Base-by-base conservation (phyloP, 2,888 invertebrate species). In the Spisula subtruncata region DNA sequence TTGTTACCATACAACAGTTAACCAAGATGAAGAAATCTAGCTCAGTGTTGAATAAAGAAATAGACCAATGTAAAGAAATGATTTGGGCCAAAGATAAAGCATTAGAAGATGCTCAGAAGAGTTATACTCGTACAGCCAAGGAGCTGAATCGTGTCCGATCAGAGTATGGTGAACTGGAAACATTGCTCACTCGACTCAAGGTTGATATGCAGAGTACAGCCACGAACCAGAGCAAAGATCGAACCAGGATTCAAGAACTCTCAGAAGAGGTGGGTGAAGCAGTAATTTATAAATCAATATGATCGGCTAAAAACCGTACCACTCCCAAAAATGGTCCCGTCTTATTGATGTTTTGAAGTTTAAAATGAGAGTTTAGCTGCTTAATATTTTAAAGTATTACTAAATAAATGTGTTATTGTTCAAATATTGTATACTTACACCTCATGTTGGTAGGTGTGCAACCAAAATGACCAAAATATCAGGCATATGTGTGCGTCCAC, bases 61-160 rank as follows among this genome's bases (percentile, higher is more conserved):
- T 95, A 54, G 94, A 95, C 51, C 92, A 95, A 18, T 95, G 94
- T 91, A 95, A 95, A 81, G 95, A 96, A 81, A 94, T 95, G 94
- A 94, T 96, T 83, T 94, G 94, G 92, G 93, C 95, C 8, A 96
- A 96, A 89, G 96, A 96, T 88, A 96, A 96, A 92, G 93, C 96
- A 0, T 91, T 96, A 48, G 96, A 96, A 95, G 95, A 95, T 81
- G 94, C 95, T 0, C 96, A 96, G 93, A 95, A 94, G 88, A 95
- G 94, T 85, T 95, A 95, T 87, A 95, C 95, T 0, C 92, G 95
- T 56, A 94, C 95, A 29, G 95, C 95, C n/a, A 96, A 96, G 89
- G 96, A 96, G 86, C 90, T 96, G 87, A 95, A 94, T 87, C 92
- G 94, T 25, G 90, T 95, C 20, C 90, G 96, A 81, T 92, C 93